These are phyloP conservation scores for Tipula lateralis DNA, from an alignment of 2,888 invertebrate species.

Conservation along the genomic window DNA sequence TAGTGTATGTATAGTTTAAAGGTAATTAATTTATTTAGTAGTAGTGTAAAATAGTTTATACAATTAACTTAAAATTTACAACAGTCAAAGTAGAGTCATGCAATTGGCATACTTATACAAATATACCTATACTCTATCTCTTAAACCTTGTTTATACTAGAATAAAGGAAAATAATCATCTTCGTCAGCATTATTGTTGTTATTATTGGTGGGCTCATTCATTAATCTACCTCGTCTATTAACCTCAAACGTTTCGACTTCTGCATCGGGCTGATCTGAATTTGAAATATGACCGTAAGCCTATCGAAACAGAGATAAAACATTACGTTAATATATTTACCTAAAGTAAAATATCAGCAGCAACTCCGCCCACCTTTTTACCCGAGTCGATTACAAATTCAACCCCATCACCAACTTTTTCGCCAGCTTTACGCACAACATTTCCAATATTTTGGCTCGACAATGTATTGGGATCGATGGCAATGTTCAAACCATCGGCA, in stretches of 20 bases:
- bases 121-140: too few relatives aligned
- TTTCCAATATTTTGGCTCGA: slow-evolving; percentile 67
- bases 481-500: slow-evolving; percentile 59
- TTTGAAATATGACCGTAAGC: not conserved
- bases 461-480: slow-evolving; percentile 72
- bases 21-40: not conserved
- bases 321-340: not conserved
- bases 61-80: not conserved
- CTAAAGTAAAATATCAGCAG: slow-evolving; percentile 34
- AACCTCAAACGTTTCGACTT: not conserved
- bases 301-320: slow-evolving; percentile 25
- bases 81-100: not conserved
- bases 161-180: slow-evolving; percentile 11
- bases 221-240: not conserved
- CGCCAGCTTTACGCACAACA: slow-evolving; percentile 66
- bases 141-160: not conserved
- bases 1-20: not conserved
- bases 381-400: slow-evolving; percentile 66
- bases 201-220: not conserved
- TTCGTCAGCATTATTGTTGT: not conserved
- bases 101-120: too few relatives aligned
- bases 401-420: slow-evolving; percentile 65
- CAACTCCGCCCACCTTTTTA: slow-evolving; percentile 53
- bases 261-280: not conserved
- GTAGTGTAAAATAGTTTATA: not conserved